Percentiles rank a stretch among this genome's conserved stretches.
These are phyloP conservation scores for Chroicocephalus ridibundus DNA, from an alignment of 2,113 vertebrate species.

Conservation along the genomic window DNA sequence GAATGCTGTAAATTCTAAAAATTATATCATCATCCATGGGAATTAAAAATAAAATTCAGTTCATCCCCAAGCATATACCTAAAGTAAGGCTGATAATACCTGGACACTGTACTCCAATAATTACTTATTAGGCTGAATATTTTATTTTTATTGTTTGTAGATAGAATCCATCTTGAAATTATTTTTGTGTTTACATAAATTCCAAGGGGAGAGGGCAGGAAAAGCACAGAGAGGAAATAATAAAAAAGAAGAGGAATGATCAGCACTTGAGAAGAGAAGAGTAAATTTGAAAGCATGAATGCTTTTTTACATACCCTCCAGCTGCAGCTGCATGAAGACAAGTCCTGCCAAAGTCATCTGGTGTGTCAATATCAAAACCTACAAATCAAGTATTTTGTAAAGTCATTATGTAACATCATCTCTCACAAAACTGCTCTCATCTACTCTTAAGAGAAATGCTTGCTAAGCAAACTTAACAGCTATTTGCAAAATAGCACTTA, in stretches of 20 bases:
- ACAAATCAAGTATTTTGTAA: constrained; percentile 38
- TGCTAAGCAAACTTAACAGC: not conserved
- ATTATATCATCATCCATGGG: not conserved
- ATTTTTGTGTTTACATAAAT: not conserved
- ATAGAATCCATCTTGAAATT: not conserved
- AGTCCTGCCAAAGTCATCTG: constrained; percentile 97
- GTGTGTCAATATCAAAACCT: constrained; percentile 98
- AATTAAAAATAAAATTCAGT: not conserved
- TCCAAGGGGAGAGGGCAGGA: not conserved
- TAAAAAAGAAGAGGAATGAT: not conserved
- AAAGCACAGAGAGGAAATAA: not conserved
- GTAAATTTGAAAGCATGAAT: not conserved
- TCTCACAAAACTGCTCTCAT: not conserved
- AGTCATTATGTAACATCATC: not conserved
- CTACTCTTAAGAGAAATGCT: not conserved
- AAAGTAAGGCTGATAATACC: not conserved
- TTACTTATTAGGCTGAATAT: not conserved
- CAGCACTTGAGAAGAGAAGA: not conserved
- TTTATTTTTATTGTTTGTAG: not conserved
- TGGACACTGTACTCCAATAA: constrained; percentile 21
- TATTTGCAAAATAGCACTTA: not conserved
- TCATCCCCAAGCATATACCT: not conserved
- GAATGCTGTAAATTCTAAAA: not conserved
- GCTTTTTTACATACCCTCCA: constrained; percentile 87
- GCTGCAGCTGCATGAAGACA: constrained; percentile 98